Conservation (phyloP, 2,113 vertebrate species). For the Sterna hirundo region DNA sequence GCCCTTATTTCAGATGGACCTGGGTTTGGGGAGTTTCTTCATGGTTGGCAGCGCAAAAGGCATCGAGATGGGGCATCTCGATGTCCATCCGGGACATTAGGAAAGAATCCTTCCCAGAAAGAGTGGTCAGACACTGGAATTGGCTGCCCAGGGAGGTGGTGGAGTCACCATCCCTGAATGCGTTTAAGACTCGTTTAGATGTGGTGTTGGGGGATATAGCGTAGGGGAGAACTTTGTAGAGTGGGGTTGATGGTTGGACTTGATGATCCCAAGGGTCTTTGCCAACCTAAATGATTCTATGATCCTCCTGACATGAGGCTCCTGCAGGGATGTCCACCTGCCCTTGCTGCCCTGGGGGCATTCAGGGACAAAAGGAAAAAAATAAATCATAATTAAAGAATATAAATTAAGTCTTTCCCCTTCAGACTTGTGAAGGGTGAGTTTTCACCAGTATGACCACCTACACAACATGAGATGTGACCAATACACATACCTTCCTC, state of each 20-base stretch:
- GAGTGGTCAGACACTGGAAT: too few relatives aligned
- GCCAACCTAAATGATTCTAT: too few relatives aligned
- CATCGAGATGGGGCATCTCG: fast-evolving
- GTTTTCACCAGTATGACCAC: neutral
- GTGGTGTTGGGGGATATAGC: too few relatives aligned
- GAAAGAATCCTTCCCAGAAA: too few relatives aligned
- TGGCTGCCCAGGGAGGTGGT: too few relatives aligned
- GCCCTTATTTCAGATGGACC: neutral
- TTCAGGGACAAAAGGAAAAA: neutral
- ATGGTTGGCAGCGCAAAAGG: neutral
- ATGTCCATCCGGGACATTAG: too few relatives aligned
- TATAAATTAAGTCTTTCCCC: neutral
- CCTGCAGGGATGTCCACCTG: neutral
- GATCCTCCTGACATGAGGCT: neutral
- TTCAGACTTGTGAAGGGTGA: fast-evolving
- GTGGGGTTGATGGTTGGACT: too few relatives aligned
- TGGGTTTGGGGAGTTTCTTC: neutral
- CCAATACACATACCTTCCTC: conserved; percentile 72
- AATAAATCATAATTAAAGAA: neutral
- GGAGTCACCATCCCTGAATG: too few relatives aligned
- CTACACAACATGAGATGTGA: neutral
- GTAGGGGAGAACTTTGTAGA: too few relatives aligned
- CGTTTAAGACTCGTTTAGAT: too few relatives aligned
- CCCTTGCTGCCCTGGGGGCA: neutral
- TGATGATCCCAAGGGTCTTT: too few relatives aligned